Conservation (phyloP, 2,113 vertebrate species). For the Thunnus thynnus region DNA sequence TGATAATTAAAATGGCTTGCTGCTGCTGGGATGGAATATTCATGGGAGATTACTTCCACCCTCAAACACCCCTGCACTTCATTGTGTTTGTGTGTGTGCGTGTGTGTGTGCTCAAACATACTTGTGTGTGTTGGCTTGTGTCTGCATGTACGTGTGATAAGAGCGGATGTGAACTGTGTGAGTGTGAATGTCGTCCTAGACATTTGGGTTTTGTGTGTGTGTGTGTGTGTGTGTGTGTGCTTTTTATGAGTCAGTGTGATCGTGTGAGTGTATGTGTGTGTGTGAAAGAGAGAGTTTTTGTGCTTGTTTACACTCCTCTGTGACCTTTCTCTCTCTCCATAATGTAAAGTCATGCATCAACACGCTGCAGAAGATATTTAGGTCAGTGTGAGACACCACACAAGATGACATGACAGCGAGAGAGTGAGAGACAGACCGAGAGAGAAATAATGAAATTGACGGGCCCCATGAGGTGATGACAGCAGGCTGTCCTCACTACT, state of each 20-base stretch:
- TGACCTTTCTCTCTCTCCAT: conserved; percentile 47
- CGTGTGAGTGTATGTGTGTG: neutral
- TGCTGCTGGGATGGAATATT: conserved; percentile 77
- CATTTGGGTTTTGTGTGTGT: conserved; percentile 13
- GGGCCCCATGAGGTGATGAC: conserved; percentile 69
- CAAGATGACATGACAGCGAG: conserved; percentile 55
- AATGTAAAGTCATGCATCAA: conserved; percentile 52
- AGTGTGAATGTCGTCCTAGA: conserved; percentile 4
- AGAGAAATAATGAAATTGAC: conserved; percentile 74
- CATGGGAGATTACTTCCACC: conserved; percentile 71
- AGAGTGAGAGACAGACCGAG: conserved; percentile 34
- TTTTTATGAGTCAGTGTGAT: neutral
- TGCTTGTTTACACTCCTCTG: conserved; percentile 3
- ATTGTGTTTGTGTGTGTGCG: conserved; percentile 14
- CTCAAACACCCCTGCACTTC: conserved; percentile 56
- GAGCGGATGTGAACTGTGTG: neutral
- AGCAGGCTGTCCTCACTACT: conserved; percentile 65
- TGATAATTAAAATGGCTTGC: conserved; percentile 80
- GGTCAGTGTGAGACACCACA: conserved; percentile 53
- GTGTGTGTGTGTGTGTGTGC: neutral
- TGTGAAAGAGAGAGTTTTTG: neutral
- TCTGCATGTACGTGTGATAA: neutral
- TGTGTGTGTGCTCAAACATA: conserved; percentile 7
- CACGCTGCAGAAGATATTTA: conserved; percentile 36
- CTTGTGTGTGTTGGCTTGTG: conserved; percentile 4